Base-by-base conservation (phyloP, 1,140 invertebrate species). In the Cyclina sinensis region DNA sequence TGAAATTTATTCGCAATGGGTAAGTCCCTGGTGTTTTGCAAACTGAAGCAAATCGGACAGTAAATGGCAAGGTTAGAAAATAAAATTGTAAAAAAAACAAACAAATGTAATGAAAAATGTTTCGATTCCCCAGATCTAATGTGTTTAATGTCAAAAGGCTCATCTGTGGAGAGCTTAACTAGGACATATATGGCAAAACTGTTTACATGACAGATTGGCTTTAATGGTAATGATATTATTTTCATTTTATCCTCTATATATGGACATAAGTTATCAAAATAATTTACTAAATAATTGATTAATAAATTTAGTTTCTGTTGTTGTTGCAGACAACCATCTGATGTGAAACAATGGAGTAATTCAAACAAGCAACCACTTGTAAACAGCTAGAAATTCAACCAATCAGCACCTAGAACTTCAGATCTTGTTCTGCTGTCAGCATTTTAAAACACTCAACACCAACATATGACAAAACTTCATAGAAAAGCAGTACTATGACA, bases 101-200 rank as follows among this genome's bases (percentile, higher is more conserved):
- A n/a, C 11, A 46, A 16, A 78, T 54, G 32, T 4, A 12, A 54
- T 54, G 16, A 24, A 46, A 48, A 18, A 32, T 1, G 24, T 48
- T 54, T 16, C 21, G 11, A 39, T 24, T 46, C 70, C 35, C 46
- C 46, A 1, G 35, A 27, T 18, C 24, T 70, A 43, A 78, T 51
- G 74, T 30, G 54, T 5, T 78, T 18, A 78, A 78, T 54, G 74
- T 78, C 74, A 78, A 4, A 78, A 35, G 7, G 74, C 7, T 51
- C 48, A 46, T 78, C 48, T 78, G 74, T 54, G 54, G 46, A 78
- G 48, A 78, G 54, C 14, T 78, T 78, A 78, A 78, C 4, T 46
- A 78, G 65, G 70, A 78, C 74, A 51, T 78, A 54, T 78, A 78
- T 35, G 74, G 32, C 43, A 35, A 48, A 32, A 1, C n/a, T 54